Percentiles rank a stretch among this genome's conserved stretches.
Conservation (phyloP, 2,888 invertebrate species). For the Apamea anceps region DNA sequence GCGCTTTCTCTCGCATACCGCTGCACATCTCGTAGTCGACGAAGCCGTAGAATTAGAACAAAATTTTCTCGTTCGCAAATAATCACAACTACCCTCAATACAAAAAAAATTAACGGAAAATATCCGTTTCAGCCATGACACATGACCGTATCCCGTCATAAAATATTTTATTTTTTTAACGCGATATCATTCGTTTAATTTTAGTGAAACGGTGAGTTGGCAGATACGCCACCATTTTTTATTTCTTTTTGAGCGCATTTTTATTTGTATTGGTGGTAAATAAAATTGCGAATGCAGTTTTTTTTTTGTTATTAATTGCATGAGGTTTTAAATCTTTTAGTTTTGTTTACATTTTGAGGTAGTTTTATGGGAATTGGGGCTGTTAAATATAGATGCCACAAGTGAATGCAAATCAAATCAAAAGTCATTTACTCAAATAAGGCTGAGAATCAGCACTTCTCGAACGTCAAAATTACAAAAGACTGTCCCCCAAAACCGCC, state of each 20-base stretch:
- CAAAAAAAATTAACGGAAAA: constrained; percentile 14
- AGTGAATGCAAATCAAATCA: too few relatives aligned
- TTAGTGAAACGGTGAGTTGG: constrained; percentile 40
- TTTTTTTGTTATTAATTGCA: neutral
- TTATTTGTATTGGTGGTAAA: constrained; percentile 30
- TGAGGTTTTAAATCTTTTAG: neutral
- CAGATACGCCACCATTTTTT: constrained; percentile 31
- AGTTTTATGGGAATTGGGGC: neutral
- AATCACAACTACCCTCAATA: constrained; percentile 2
- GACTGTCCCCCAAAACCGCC: too few relatives aligned
- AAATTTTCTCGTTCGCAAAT: neutral
- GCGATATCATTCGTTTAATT: constrained; percentile 35
- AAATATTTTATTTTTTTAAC: constrained; percentile 35
- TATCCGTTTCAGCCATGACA: constrained; percentile 18
- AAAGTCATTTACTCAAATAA: too few relatives aligned
- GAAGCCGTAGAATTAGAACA: neutral
- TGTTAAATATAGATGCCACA: neutral
- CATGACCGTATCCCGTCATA: constrained; percentile 24
- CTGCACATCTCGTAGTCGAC: neutral
- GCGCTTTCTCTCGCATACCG: neutral
- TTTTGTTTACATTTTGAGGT: neutral
- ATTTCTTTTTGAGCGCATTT: constrained; percentile 19
- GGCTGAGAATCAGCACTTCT: too few relatives aligned
- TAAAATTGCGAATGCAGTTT: constrained; percentile 18
- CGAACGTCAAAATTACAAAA: too few relatives aligned